Evolutionary conservation across 1,140 invertebrate genomes (phyloP).

Genomic region (Zophobas morio): DNA sequence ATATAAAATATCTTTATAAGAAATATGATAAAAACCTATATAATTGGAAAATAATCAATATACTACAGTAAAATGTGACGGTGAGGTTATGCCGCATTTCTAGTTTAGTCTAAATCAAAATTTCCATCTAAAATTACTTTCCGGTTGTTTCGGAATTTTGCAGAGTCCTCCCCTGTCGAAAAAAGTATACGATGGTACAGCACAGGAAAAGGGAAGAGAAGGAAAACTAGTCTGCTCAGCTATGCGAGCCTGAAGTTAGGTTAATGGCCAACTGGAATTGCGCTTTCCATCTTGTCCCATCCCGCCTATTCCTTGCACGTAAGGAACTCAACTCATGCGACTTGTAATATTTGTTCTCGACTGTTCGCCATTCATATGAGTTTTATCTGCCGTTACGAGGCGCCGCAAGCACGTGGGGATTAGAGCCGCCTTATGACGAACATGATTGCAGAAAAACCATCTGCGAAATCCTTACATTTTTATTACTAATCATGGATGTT

Average conservation of each 20-base stretch:
- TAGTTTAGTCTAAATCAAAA: no score
- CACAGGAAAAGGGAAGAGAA: conserved; percentile 53
- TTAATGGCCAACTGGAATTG: conserved; percentile 66
- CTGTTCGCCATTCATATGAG: conserved; percentile 64
- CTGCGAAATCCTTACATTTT: conserved; percentile 49
- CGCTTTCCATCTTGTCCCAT: conserved; percentile 66
- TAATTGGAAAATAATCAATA: no score
- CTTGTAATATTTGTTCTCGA: conserved; percentile 66
- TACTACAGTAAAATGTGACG: no score
- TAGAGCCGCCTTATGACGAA: conserved; percentile 59
- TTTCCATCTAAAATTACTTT: no score
- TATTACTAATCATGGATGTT: conserved; percentile 38
- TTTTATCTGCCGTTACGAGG: conserved; percentile 63
- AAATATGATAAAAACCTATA: no score
- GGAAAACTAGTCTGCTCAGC: conserved; percentile 64
- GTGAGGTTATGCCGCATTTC: no score
- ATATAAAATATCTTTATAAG: no score
- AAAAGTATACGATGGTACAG: conserved; percentile 47
- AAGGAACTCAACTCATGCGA: conserved; percentile 67
- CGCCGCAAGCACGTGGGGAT: conserved; percentile 62
- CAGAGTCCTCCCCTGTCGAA: conserved; percentile 25
- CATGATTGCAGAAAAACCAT: conserved; percentile 56
- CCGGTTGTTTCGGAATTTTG: not conserved
- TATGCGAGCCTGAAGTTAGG: conserved; percentile 64
- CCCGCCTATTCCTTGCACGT: conserved; percentile 66